Percentiles rank a stretch among this genome's conserved stretches.
Evolutionary conservation across 2,797 vertebrate genomes (phyloP).

Genomic region (Danio albolineatus): DNA sequence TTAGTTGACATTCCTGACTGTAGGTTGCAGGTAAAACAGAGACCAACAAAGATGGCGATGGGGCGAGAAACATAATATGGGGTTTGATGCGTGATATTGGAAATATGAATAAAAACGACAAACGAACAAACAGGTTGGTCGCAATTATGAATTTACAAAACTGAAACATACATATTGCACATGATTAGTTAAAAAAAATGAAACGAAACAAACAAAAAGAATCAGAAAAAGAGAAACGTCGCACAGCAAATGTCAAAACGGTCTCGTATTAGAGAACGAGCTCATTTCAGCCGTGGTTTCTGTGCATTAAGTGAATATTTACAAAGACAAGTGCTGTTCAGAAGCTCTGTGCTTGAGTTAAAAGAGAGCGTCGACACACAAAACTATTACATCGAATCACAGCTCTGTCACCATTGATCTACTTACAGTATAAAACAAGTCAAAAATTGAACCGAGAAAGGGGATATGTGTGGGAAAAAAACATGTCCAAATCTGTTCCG

Average conservation of each 20-base stretch:
- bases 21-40: slow-evolving; percentile 75
- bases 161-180: slow-evolving; percentile 77
- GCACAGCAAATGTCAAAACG: slow-evolving; percentile 50
- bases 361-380: slow-evolving; percentile 32
- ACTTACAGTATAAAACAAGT: slow-evolving; percentile 53
- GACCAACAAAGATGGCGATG: slow-evolving; percentile 66
- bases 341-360: slow-evolving; percentile 47
- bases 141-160: slow-evolving; percentile 68
- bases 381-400: slow-evolving; percentile 43
- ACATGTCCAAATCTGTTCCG: slow-evolving; percentile 28
- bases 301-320: slow-evolving; percentile 58
- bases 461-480: slow-evolving; percentile 46
- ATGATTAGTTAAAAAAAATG: slow-evolving; percentile 68
- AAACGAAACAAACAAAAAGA: slow-evolving; percentile 49
- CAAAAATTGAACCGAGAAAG: slow-evolving; percentile 24
- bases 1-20: slow-evolving; percentile 74
- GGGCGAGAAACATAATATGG: slow-evolving; percentile 65
- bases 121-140: slow-evolving; percentile 61
- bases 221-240: slow-evolving; percentile 31
- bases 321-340: slow-evolving; percentile 61
- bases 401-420: slow-evolving; percentile 26
- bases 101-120: slow-evolving; percentile 49
- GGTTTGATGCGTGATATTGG: slow-evolving; percentile 59
- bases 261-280: slow-evolving; percentile 36
- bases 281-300: slow-evolving; percentile 38